phyloP scores from a whole-genome alignment of 2,888 invertebrate species.

The Scotopteryx bipunctaria region DNA sequence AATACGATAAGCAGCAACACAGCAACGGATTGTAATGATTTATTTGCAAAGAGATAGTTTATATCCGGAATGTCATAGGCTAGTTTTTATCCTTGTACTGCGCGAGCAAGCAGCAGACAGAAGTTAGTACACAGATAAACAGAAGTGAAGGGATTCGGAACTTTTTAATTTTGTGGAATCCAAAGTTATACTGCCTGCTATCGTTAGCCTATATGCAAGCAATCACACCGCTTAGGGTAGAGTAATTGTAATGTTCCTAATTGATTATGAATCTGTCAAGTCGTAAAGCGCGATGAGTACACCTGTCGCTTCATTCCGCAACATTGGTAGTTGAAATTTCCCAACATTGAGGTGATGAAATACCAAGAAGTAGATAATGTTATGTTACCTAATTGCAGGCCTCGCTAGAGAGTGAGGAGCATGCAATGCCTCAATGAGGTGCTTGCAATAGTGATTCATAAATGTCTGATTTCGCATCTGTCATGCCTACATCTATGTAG shows the following conservation, averaged over 20 bases:
- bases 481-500: background rate
- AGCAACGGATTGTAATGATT: no score
- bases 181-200: no score
- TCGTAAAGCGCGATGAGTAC: conserved; percentile 16
- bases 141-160: no score
- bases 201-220: no score
- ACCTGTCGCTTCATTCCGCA: conserved; percentile 30
- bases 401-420: conserved; percentile 53
- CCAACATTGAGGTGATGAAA: conserved; percentile 51
- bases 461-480: conserved; percentile 6
- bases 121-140: no score
- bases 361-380: conserved; percentile 53
- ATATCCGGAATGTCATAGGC: no score
- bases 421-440: conserved; percentile 52
- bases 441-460: conserved; percentile 23
- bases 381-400: conserved; percentile 59
- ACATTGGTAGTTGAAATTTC: conserved; percentile 50
- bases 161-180: no score
- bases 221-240: background rate
- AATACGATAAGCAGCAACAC: no score
- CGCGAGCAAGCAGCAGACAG: no score
- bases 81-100: no score
- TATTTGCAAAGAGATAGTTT: no score
- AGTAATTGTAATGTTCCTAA: background rate
- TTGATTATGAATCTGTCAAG: no score